Base-by-base conservation (phyloP, 2,113 vertebrate genomes). In the Calonectris borealis region DNA sequence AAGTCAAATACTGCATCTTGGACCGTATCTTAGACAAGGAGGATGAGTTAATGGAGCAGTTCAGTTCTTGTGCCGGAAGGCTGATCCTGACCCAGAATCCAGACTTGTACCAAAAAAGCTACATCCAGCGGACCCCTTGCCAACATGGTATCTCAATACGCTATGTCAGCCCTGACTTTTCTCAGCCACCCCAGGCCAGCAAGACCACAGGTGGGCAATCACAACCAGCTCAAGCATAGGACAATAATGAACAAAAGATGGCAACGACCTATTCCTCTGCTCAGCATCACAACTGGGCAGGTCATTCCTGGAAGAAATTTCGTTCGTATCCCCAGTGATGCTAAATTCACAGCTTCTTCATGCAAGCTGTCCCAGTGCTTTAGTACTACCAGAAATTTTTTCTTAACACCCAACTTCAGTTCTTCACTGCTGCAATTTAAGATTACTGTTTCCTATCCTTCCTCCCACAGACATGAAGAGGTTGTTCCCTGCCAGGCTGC, bases 231-330 rank as follows among this genome's bases (percentile, higher is more conserved):
- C 12, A 60, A n/a, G 19, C 24, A 66, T 8, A 60, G n/a, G 25
- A 16, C 25, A 31, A 20, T 31, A 61, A 68, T 13, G 29, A 66
- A 22, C 34, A 46, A 86, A 80, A 86, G 25, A 54, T 10, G 34
- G 21, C 36, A 66, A 7, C 0, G 1, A 21, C 13, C 9, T 31
- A 9, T 51, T 71, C 20, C n/a, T 72, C 27, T 52, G 44, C 27
- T 66, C 49, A n/a, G 34, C 34, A 22, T n/a, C 34, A 26, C 13
- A n/a, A 29, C 27, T 0, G 0, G 14, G 12, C 24, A n/a, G 34
- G 27, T 66, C 44, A 25, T 34, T 52, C 19, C 10, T 40, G 20
- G 44, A 80, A 46, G 19, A 16, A 61, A 17, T 46, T 40, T 46
- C 9, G 12, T 54, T 46, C 1, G 0, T 22, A n/a, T 32, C 29